A percentile compares a stretch with the other conserved stretches of the same genome.
phyloP scores from a whole-genome alignment of 2,113 vertebrate genomes.

The Heliornis fulica region DNA sequence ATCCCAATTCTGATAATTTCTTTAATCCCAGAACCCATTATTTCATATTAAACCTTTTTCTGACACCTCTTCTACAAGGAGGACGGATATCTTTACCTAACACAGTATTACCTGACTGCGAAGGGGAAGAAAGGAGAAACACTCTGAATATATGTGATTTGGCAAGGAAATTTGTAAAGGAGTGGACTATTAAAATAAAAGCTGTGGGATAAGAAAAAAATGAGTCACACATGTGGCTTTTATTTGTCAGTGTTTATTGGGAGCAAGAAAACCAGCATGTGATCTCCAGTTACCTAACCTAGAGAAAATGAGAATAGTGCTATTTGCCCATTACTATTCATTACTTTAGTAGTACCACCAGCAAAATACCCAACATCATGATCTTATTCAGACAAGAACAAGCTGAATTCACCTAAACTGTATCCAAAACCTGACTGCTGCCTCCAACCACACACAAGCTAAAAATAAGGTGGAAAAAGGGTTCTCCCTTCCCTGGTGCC shows the following conservation, averaged over 20 bases:
- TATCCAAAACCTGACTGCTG: background rate
- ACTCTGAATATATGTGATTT: background rate
- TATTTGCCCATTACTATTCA: background rate
- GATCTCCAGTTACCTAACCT: conserved; percentile 3
- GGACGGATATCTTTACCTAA: background rate
- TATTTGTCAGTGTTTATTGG: background rate
- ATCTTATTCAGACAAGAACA: background rate
- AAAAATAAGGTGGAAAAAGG: background rate
- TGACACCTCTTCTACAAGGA: background rate
- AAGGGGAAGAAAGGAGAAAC: background rate
- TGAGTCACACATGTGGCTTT: background rate
- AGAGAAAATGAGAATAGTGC: background rate
- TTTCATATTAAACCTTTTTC: background rate
- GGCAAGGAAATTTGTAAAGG: background rate
- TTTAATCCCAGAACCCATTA: background rate
- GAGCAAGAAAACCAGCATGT: rapidly evolving
- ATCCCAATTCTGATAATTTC: background rate
- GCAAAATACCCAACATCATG: background rate
- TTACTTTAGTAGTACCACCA: background rate
- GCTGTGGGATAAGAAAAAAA: background rate
- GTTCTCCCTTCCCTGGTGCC: background rate
- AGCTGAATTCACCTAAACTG: background rate
- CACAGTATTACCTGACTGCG: background rate
- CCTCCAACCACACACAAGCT: background rate
- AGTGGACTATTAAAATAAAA: background rate